Evolutionary conservation across 1,140 invertebrate species (phyloP), one percentile per base, ranked within the genome.

Genomic region (Probaryconus sp.): DNA sequence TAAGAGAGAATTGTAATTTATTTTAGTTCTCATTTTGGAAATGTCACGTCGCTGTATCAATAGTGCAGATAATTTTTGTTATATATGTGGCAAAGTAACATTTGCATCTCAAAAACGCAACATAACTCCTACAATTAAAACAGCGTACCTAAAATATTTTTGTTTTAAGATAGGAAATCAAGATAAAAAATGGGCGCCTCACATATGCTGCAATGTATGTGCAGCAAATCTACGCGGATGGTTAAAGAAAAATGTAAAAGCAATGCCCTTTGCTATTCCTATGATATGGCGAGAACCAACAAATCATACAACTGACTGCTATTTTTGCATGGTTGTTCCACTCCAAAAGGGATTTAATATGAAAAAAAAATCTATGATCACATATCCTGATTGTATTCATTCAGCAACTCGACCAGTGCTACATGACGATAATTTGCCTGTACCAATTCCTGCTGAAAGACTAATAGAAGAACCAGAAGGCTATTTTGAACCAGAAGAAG

Each of bases 281-380:
- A 79, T 76, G 65, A 48, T 76, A 33, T 81, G 79, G 72, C 30
- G 45, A 7, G 71, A 79, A 43, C 75, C 65, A 13, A 31, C 14
- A 30, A 51, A 80, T 55, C 73, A 80, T 56, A 48, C 30, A 33
- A 61, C 20, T 21, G 74, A 77, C 56, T 79, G 73, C 28, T 81
- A 73, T 64, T 79, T 76, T 51, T 77, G 79, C 31, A 4, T 74
- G 14, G 51, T 50, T 13, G 51, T 7, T 31, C 33, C 11, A 37
- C 14, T n/a, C 7, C 11, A 53, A 0, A 26, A 33, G 10, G 16
- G 2, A 51, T 21, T 13, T 28, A 7, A 24, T 38, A 21, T 3
- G 14, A 26, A 20, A 11, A 48, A 48, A n/a, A 35, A 48, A 16
- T 1, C 2, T 5, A 31, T 14, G 0, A n/a, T 47, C 5, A 1